phyloP scores from a whole-genome alignment of 2,113 vertebrate species.

The Carassius auratus region DNA sequence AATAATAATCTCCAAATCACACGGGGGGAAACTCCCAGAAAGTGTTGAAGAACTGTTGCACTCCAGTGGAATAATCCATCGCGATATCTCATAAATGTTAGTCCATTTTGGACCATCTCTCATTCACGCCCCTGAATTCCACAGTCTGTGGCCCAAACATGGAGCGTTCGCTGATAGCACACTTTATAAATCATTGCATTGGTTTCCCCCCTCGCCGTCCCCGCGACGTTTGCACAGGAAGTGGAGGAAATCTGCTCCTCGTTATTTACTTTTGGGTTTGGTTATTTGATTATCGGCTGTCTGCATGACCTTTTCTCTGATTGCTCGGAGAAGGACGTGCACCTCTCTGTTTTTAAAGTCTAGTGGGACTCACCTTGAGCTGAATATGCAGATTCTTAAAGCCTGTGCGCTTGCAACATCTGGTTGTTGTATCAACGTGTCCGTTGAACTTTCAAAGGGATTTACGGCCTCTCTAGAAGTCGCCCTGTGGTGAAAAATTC shows the following conservation, averaged over 20 bases:
- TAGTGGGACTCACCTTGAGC: constrained; percentile 52
- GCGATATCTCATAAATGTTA: constrained; percentile 64
- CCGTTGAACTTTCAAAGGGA: constrained; percentile 67
- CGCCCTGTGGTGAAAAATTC: constrained; percentile 62
- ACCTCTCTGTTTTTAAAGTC: constrained; percentile 14
- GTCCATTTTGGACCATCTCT: constrained; percentile 60
- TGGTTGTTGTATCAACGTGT: constrained; percentile 63
- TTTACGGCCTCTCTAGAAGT: constrained; percentile 60
- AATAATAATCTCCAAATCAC: not conserved
- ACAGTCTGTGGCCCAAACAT: constrained; percentile 64
- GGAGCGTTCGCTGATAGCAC: constrained; percentile 48
- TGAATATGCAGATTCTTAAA: constrained; percentile 50
- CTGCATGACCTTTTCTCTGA: constrained; percentile 42
- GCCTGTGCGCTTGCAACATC: constrained; percentile 59
- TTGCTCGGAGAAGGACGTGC: constrained; percentile 20
- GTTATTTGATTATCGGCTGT: constrained; percentile 46
- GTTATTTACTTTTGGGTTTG: constrained; percentile 59
- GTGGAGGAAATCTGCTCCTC: constrained; percentile 57
- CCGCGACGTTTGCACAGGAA: constrained; percentile 46
- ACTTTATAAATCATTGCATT: constrained; percentile 57
- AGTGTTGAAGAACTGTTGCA: not conserved
- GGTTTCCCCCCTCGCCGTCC: constrained; percentile 34
- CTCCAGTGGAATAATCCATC: constrained; percentile 56
- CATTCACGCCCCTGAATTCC: constrained; percentile 57
- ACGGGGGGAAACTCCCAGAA: not conserved